Percentiles rank a stretch among this genome's conserved stretches.
phyloP scores from a whole-genome alignment of 2,113 vertebrate species.

The Bos indicus region DNA sequence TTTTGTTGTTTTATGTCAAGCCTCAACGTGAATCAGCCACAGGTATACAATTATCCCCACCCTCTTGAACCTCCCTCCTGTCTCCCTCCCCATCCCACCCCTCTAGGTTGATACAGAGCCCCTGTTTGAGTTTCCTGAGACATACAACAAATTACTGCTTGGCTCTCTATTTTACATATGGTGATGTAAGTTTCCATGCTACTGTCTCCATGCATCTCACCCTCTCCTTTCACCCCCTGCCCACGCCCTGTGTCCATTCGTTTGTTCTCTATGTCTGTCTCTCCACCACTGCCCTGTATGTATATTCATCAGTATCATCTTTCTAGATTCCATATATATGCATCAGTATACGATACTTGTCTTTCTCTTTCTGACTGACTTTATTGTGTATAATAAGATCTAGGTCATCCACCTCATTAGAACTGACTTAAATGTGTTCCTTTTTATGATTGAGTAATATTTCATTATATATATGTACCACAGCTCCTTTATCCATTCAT shows the following conservation, averaged over 20 bases:
- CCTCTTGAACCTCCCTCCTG: not conserved
- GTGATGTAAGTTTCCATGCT: not conserved
- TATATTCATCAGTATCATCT: not conserved
- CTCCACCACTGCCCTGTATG: not conserved
- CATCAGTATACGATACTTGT: not conserved
- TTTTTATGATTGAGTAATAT: not conserved
- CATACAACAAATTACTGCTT: not conserved
- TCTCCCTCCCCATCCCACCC: not conserved
- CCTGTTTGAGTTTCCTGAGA: not conserved
- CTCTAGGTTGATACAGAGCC: not conserved
- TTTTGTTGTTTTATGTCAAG: not conserved
- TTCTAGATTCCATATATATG: not conserved
- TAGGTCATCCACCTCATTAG: not conserved
- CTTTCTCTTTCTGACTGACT: not conserved
- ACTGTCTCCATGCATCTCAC: not conserved
- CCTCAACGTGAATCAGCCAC: not conserved
- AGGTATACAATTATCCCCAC: not conserved
- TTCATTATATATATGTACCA: not conserved
- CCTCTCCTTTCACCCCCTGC: not conserved
- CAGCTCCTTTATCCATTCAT: not conserved
- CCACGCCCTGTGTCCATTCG: rapidly evolving
- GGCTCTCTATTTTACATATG: not conserved
- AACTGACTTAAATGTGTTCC: not conserved
- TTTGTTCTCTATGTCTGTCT: not conserved
- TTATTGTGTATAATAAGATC: not conserved